A percentile compares a stretch with the other conserved stretches of the same genome.
phyloP scores from a whole-genome alignment of 2,113 vertebrate genomes.

The Hassar affinis region DNA sequence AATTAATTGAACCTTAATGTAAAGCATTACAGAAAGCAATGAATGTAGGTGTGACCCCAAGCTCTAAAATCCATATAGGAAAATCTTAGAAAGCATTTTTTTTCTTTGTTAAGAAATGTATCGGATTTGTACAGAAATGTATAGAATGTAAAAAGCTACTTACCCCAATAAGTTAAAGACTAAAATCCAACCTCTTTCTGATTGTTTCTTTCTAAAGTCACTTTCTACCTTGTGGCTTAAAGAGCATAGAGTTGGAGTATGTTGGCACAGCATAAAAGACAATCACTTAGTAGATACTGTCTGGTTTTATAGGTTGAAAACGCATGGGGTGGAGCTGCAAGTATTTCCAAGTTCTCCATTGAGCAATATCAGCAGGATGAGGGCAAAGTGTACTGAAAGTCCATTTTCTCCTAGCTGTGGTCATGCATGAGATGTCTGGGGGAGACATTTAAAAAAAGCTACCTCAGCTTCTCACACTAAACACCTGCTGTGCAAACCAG shows the following conservation, averaged over 20 bases:
- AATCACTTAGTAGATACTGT: background rate
- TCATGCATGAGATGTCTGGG: background rate
- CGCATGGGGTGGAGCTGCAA: constrained; percentile 16
- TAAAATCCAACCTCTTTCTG: background rate
- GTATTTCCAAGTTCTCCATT: constrained; percentile 33
- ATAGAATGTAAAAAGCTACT: background rate
- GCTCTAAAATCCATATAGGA: background rate
- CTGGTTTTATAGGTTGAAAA: constrained; percentile 45
- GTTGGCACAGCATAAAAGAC: constrained; percentile 13
- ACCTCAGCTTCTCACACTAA: constrained; percentile 13
- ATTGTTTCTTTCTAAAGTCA: background rate
- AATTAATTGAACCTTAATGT: background rate
- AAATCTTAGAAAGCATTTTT: background rate
- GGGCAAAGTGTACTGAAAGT: constrained; percentile 36
- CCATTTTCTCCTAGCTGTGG: constrained; percentile 45
- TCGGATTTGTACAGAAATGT: too few relatives aligned
- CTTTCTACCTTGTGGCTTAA: background rate
- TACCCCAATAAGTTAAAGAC: background rate
- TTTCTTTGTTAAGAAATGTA: background rate
- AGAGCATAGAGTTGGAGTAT: background rate
- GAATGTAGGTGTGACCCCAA: background rate
- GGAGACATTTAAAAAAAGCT: background rate
- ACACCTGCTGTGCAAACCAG: background rate
- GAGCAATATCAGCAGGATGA: constrained; percentile 44
- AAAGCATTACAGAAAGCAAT: background rate